These are phyloP conservation scores for Pseudococcus jackbeardsleyi DNA, from an alignment of 2,888 invertebrate species.

Conservation along the genomic window DNA sequence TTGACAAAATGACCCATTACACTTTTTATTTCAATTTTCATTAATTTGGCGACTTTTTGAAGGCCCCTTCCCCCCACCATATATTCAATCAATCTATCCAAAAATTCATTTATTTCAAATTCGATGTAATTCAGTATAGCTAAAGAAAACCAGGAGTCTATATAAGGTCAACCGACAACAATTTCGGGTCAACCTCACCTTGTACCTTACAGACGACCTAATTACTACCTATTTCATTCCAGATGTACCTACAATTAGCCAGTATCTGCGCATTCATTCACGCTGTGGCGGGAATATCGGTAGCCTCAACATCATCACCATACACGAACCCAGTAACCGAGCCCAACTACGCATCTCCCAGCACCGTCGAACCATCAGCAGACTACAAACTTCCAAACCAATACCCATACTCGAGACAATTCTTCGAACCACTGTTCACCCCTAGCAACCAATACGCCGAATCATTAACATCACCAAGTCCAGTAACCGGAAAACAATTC, in stretches of 20 bases:
- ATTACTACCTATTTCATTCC: background rate
- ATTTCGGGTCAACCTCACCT: no score
- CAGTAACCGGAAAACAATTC: constrained; percentile 30
- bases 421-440: constrained; percentile 54
- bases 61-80: no score
- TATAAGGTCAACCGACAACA: no score
- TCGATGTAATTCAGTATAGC: no score
- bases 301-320: constrained; percentile 49
- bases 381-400: constrained; percentile 54
- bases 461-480: constrained; percentile 26
- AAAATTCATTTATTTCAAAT: no score
- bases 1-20: no score
- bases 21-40: no score
- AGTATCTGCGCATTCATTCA: constrained; percentile 48
- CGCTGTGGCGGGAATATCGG: constrained; percentile 15
- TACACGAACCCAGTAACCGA: constrained; percentile 24
- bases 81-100: no score
- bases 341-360: constrained; percentile 39
- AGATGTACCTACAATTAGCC: constrained; percentile 41
- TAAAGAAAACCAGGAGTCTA: no score
- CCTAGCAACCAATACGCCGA: constrained; percentile 50
- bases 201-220: no score
- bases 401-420: constrained; percentile 58
- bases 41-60: no score
- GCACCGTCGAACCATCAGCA: constrained; percentile 35